phyloP scores from a whole-genome alignment of 92 coral and sea anemone genomes.

The Bergia sp. region DNA sequence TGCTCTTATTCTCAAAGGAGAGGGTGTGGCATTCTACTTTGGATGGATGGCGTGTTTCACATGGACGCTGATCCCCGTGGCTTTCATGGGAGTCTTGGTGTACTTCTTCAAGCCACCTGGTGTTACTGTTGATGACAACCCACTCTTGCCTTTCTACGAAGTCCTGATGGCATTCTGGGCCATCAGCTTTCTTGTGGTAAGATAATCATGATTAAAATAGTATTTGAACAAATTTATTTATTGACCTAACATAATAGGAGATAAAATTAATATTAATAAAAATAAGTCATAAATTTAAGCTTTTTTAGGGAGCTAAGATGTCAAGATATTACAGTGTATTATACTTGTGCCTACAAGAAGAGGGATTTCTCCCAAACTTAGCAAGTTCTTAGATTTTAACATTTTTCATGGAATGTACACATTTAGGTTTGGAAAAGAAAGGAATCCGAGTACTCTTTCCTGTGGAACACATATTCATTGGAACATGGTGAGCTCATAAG shows the following conservation, averaged over 20 bases:
- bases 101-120: conserved; percentile 90
- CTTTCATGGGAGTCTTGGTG: conserved; percentile 83
- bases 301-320: too few relatives aligned
- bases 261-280: too few relatives aligned
- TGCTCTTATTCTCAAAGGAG: conserved; percentile 60
- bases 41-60: conserved; percentile 98
- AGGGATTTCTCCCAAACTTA: too few relatives aligned
- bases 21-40: conserved; percentile 93
- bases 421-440: conserved; percentile 88
- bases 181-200: conserved; percentile 85
- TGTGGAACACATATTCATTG: conserved; percentile 84
- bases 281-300: too few relatives aligned
- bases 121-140: conserved; percentile 97
- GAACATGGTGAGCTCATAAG: conserved; percentile 81
- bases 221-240: too few relatives aligned
- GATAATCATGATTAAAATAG: background rate
- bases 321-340: too few relatives aligned
- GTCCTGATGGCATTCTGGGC: conserved; percentile 99
- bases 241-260: too few relatives aligned
- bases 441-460: conserved; percentile 83
- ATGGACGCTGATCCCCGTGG: conserved; percentile 86
- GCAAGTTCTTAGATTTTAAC: background rate
- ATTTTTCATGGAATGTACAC: background rate
- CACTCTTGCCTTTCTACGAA: conserved; percentile 93
- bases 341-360: too few relatives aligned